A percentile compares a stretch with the other conserved stretches of the same genome.
Evolutionary conservation across 2,888 invertebrate species (phyloP).

Genomic region (Leistus spinibarbis): DNA sequence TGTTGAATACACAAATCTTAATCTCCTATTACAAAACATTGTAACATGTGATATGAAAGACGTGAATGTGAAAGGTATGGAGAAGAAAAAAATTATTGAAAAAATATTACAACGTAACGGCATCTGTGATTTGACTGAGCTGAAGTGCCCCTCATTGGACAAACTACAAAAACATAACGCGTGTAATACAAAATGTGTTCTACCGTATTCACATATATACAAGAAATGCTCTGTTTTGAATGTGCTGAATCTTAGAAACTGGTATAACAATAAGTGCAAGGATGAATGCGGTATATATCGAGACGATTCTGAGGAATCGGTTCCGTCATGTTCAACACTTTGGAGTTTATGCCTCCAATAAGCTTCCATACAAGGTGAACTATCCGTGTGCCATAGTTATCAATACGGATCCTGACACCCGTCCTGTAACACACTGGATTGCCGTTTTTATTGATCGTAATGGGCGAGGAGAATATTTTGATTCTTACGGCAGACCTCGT

Average conservation of each 20-base stretch:
- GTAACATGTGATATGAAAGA: too few species aligned
- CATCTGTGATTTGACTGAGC: not conserved
- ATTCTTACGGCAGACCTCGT: constrained; percentile 7
- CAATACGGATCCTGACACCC: constrained; percentile 3
- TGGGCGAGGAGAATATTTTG: too few species aligned
- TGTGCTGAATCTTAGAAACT: not conserved
- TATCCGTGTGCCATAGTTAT: constrained; percentile 10
- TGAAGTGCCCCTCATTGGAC: constrained; percentile 1
- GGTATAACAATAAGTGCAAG: not conserved
- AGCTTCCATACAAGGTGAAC: not conserved
- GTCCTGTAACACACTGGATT: too few species aligned
- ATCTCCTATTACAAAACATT: too few species aligned
- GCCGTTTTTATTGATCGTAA: too few species aligned
- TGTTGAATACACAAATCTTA: too few species aligned
- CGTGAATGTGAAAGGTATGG: not conserved
- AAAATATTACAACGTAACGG: not conserved
- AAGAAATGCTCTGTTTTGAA: not conserved
- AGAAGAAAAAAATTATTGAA: not conserved
- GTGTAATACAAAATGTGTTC: not conserved
- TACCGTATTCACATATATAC: not conserved
- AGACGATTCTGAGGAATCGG: too few species aligned
- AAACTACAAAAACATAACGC: not conserved
- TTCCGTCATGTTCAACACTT: not conserved
- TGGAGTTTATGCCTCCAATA: not conserved
- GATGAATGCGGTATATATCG: too few species aligned